These are phyloP conservation scores for Probaryconus sp. DNA, from an alignment of 1,140 invertebrate species.

Conservation along the genomic window DNA sequence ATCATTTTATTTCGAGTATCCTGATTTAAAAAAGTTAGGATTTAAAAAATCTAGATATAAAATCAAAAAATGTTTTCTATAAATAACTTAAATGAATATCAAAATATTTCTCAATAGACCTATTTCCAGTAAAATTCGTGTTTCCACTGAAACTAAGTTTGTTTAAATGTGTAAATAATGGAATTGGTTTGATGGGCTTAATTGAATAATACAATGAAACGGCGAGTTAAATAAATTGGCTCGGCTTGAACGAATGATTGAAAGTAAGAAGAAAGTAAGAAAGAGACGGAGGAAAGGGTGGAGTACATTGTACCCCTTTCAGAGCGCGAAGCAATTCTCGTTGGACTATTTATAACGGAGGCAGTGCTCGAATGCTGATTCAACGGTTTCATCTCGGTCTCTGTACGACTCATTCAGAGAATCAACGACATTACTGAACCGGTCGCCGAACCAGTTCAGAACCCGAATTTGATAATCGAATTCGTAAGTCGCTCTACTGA, in stretches of 20 bases:
- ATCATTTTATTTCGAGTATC: too few species aligned
- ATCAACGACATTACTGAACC: constrained; percentile 44
- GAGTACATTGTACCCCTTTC: constrained; percentile 9
- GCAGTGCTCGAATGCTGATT: constrained; percentile 58
- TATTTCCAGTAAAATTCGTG: too few species aligned
- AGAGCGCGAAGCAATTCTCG: constrained; percentile 35
- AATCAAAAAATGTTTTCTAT: too few species aligned
- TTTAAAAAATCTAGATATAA: too few species aligned
- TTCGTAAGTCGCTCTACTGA: constrained; percentile 9
- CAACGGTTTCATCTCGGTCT: constrained; percentile 54
- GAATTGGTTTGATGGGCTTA: too few species aligned
- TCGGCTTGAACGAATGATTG: constrained; percentile 3
- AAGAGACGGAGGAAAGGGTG: constrained; percentile 12
- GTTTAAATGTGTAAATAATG: too few species aligned
- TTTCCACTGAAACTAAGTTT: too few species aligned
- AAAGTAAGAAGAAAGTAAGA: constrained; percentile 3
- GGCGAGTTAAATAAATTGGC: constrained; percentile 4
- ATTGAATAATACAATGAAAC: too few species aligned
- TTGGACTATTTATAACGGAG: constrained; percentile 66
- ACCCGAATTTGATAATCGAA: constrained; percentile 42
- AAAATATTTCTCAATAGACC: too few species aligned
- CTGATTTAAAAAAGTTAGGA: too few species aligned
- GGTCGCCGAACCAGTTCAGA: constrained; percentile 64
- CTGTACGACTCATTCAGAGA: constrained; percentile 38
- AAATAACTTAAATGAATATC: too few species aligned